Percentiles rank a stretch among this genome's conserved stretches.
Evolutionary conservation across 2,797 vertebrate species (phyloP).

Genomic region (Karalla daura): DNA sequence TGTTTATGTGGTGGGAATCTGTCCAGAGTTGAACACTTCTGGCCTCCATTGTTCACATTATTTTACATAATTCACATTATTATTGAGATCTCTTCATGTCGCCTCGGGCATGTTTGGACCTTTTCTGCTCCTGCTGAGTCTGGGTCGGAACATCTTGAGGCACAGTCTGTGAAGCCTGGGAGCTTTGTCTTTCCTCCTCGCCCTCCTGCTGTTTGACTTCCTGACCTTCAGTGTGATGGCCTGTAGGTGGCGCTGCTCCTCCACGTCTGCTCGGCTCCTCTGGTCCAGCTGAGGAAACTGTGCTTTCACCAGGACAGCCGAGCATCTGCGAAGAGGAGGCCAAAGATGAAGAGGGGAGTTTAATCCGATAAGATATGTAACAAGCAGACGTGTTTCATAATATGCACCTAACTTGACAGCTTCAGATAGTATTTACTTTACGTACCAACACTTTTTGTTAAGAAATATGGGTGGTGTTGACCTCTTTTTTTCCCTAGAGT

Average conservation of each 20-base stretch:
- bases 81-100: neutral
- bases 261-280: constrained; percentile 22
- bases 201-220: constrained; percentile 14
- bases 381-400: too few species aligned
- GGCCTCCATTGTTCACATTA: neutral
- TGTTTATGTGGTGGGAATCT: too few species aligned
- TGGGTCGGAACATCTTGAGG: constrained; percentile 54
- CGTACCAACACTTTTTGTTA: too few species aligned
- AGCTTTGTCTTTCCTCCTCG: constrained; percentile 46
- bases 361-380: too few species aligned
- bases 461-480: too few species aligned
- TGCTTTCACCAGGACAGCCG: constrained; percentile 53
- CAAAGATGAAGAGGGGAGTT: too few species aligned
- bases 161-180: constrained; percentile 78
- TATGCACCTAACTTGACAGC: too few species aligned
- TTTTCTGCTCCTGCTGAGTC: constrained; percentile 10
- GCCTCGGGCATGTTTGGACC: neutral
- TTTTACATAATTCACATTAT: neutral
- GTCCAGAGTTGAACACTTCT: neutral
- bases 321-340: constrained; percentile 46
- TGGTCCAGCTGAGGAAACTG: constrained; percentile 56
- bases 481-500: too few species aligned
- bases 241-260: constrained; percentile 66
- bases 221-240: constrained; percentile 44
- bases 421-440: too few species aligned